Evolutionary conservation across 35 echinoderm and acorn worm species (phyloP).

Genomic region (Amphiura filiformis): DNA sequence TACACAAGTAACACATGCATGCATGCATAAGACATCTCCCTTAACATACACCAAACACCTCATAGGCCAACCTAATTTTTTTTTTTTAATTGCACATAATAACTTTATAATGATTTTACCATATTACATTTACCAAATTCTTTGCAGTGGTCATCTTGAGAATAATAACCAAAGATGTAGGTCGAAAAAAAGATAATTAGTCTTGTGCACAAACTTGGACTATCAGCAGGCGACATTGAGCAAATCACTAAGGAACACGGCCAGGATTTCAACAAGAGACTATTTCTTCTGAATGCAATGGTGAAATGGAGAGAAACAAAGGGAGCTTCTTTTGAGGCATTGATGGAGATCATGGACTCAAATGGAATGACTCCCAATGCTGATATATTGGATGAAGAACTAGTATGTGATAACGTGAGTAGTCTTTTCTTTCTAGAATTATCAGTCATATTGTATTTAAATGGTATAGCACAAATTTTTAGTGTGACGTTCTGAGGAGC

Average conservation of each 20-base stretch:
- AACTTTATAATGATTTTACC: too few species aligned
- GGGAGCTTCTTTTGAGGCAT: constrained; percentile 58
- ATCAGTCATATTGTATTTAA: too few species aligned
- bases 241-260: constrained; percentile 60
- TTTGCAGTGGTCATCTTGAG: constrained; percentile 75
- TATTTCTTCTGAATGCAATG: constrained; percentile 72
- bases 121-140: too few species aligned
- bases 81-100: too few species aligned
- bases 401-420: constrained; percentile 81
- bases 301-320: constrained; percentile 70
- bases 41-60: too few species aligned
- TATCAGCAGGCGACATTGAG: constrained; percentile 61
- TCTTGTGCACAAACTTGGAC: constrained; percentile 52
- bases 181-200: constrained; percentile 68
- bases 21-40: too few species aligned
- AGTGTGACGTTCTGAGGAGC: too few species aligned
- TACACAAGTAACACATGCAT: too few species aligned
- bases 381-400: constrained; percentile 67
- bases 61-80: too few species aligned
- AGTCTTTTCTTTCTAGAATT: neutral
- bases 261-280: constrained; percentile 86
- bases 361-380: constrained; percentile 60
- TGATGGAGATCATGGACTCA: constrained; percentile 57
- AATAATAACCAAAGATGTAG: constrained; percentile 73
- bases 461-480: too few species aligned